phyloP scores from a whole-genome alignment of 92 coral and sea anemone genomes.

The Epizoanthus illoricatus region DNA sequence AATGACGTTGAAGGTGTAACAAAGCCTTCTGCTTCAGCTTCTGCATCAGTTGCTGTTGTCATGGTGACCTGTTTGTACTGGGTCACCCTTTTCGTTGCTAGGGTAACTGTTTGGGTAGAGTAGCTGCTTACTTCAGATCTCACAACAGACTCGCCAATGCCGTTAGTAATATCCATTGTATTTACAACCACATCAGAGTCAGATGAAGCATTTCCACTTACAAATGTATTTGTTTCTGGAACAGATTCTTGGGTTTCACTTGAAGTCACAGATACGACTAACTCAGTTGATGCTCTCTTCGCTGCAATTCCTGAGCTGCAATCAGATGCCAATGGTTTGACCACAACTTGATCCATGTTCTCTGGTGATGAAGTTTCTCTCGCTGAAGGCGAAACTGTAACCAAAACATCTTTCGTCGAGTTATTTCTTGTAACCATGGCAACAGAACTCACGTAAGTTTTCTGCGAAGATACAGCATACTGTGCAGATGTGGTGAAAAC shows the following conservation, averaged over 20 bases:
- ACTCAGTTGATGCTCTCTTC: constrained; percentile 33
- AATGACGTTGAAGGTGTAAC: constrained; percentile 13
- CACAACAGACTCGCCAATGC: neutral
- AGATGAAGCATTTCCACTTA: neutral
- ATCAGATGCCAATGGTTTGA: neutral
- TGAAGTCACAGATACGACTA: constrained; percentile 15
- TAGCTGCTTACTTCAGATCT: neutral
- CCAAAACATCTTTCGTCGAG: constrained; percentile 17
- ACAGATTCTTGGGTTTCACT: neutral
- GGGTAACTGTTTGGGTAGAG: constrained; percentile 12
- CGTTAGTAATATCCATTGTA: neutral
- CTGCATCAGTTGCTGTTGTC: neutral
- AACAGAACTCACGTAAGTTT: constrained; percentile 29
- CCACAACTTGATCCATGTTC: neutral
- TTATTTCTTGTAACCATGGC: constrained; percentile 22
- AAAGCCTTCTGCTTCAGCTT: neutral
- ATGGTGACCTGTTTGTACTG: neutral
- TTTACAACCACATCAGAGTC: neutral
- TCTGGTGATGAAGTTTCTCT: neutral
- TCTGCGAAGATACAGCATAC: constrained; percentile 13
- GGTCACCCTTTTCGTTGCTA: constrained; percentile 1
- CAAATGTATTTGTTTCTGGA: neutral
- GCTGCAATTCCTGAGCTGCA: constrained; percentile 3
- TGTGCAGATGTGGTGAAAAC: neutral
- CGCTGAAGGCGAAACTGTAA: constrained; percentile 20